These are phyloP conservation scores for Halichoerus grypus DNA, from an alignment of 2,113 vertebrate species.

Conservation along the genomic window DNA sequence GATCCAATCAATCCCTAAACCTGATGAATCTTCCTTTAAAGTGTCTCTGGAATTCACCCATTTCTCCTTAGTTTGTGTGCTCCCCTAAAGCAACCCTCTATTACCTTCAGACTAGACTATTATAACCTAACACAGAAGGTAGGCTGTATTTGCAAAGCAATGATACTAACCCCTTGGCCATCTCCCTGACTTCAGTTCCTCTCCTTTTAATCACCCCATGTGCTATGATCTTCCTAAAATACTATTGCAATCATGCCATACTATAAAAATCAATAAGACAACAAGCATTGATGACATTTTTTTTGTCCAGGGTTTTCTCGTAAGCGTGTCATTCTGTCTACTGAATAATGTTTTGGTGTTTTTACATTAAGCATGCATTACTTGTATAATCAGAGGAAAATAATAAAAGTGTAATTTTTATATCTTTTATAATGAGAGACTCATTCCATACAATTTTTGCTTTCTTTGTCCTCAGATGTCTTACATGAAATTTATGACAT, in stretches of 20 bases:
- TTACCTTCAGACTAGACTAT: background rate
- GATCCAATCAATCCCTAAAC: background rate
- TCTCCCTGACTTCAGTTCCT: background rate
- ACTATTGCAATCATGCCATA: background rate
- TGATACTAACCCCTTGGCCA: background rate
- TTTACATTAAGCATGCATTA: background rate
- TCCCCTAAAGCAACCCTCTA: background rate
- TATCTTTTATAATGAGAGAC: background rate
- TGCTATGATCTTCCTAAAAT: background rate
- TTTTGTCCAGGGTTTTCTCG: background rate
- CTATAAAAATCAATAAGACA: background rate
- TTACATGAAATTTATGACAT: background rate
- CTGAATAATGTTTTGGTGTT: background rate
- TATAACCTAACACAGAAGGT: background rate
- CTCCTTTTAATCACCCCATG: background rate
- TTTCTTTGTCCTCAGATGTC: slow-evolving; percentile 1
- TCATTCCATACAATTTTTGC: background rate
- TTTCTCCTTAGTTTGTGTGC: background rate
- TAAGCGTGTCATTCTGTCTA: background rate
- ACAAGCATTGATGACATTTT: background rate
- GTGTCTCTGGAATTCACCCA: background rate
- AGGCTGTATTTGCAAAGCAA: background rate
- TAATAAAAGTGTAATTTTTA: background rate
- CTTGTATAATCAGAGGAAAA: slow-evolving; percentile 18
- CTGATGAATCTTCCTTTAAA: background rate